Base-by-base conservation (phyloP, 2,888 invertebrate genomes). In the Zygogramma bicolorata region DNA sequence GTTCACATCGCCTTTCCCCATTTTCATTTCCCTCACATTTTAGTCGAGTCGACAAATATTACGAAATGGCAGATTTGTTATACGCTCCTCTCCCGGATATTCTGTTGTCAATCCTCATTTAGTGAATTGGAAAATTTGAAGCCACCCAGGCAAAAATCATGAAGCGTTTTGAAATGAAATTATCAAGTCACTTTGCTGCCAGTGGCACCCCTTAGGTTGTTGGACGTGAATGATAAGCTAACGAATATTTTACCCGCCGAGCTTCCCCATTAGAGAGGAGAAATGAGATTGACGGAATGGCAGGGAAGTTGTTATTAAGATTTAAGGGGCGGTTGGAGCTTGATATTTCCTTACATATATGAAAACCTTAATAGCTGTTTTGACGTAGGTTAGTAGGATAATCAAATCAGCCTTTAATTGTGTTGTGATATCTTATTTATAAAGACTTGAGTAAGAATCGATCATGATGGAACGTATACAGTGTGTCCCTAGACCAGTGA, bases 191-290 rank as follows among this genome's bases (percentile, higher is more conserved):
- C 15, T 46, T 2, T 18, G 15, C 20, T 46, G 20, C 20, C n/a
- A 31, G 60, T n/a, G 31, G 22, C 31, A 38, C 18, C 38, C 60
- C 60, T 60, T 29, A 15, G 38, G n/a, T 34, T 31, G 29, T 20
- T 25, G 31, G n/a, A 31, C 60, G 27, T 60, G 29, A 60, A 60
- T n/a, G 38, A 38, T 22, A 22, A 60, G 20, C 38, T 27, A 60
- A 60, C 60, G 60, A 60, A 31, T 27, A 60, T 60, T 27, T 5
- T n/a, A 34, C 60, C 60, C 25, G 22, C 60, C 31, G 34, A 20
- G 20, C 46, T 46, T 27, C 60, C n/a, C 5, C 13, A 25, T 18
- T 25, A 34, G 31, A 20, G 29, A 20, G 22, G 13, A 27, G 60
- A 20, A 38, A 60, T 27, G 13, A 31, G 60, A 38, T 60, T 60